Percentiles rank a stretch among this genome's conserved stretches.
phyloP scores from a whole-genome alignment of 2,797 vertebrate species.

The Chiloscyllium punctatum region DNA sequence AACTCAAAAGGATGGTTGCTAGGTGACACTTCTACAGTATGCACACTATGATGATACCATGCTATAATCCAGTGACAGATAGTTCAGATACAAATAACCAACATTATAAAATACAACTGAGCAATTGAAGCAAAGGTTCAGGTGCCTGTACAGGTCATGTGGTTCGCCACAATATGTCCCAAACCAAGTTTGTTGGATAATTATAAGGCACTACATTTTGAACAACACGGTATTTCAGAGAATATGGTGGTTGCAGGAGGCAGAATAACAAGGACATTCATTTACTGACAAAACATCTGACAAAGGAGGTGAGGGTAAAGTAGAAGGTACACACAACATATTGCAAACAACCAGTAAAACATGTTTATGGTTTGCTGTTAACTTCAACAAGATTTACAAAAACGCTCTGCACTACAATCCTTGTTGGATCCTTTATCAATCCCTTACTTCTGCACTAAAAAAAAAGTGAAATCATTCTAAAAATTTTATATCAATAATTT shows the following conservation, averaged over 20 bases:
- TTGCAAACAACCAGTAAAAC: no score
- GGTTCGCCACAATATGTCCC: no score
- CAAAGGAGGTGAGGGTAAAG: no score
- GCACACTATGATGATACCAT: neutral
- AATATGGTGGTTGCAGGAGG: neutral
- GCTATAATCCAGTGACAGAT: neutral
- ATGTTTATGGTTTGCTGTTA: no score
- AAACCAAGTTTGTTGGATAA: no score
- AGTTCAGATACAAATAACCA: neutral
- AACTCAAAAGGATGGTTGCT: neutral
- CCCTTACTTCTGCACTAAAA: no score
- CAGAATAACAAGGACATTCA: neutral
- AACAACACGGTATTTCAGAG: neutral
- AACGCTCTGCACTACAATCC: no score
- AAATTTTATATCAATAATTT: no score
- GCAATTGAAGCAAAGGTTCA: neutral
- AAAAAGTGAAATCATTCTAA: no score
- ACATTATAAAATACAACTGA: neutral
- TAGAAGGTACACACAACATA: no score
- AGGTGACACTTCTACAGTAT: neutral
- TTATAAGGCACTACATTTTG: neutral
- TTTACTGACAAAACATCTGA: neutral
- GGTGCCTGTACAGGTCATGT: neutral
- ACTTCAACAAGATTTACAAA: no score
- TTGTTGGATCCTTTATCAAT: no score